These are phyloP conservation scores for Malacoraja senta DNA, from an alignment of 2,797 vertebrate species.

Conservation along the genomic window DNA sequence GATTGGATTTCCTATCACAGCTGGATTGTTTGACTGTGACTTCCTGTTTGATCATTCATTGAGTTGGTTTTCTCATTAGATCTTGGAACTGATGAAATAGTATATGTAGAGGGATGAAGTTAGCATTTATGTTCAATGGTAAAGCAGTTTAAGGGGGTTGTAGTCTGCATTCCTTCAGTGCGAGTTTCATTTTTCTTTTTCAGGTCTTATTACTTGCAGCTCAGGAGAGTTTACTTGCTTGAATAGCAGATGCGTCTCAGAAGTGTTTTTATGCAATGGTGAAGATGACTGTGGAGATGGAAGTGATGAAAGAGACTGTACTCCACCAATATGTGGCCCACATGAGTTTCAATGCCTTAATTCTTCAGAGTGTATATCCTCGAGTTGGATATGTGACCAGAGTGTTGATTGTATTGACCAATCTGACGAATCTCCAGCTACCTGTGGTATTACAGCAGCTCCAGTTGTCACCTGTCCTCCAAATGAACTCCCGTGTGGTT, in stretches of 20 bases:
- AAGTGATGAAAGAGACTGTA: slow-evolving; percentile 78
- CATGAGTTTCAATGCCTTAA: slow-evolving; percentile 85
- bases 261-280: slow-evolving; percentile 83
- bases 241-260: slow-evolving; percentile 82
- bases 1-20: no score
- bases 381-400: slow-evolving; percentile 86
- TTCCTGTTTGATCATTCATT: no score
- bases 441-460: slow-evolving; percentile 74
- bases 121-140: no score
- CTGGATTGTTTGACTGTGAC: no score
- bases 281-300: slow-evolving; percentile 88
- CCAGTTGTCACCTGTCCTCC: slow-evolving; percentile 69
- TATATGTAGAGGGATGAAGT: no score
- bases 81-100: no score
- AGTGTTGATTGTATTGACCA: slow-evolving; percentile 88
- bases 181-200: neutral
- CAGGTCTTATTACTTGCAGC: slow-evolving; percentile 86
- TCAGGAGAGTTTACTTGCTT: slow-evolving; percentile 87
- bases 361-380: slow-evolving; percentile 73
- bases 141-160: no score
- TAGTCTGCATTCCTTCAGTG: neutral
- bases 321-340: slow-evolving; percentile 72
- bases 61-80: no score
- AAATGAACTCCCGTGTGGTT: slow-evolving; percentile 78
- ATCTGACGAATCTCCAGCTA: slow-evolving; percentile 79